phyloP scores from a whole-genome alignment of 2,797 vertebrate genomes.

The Artibeus jamaicensis region DNA sequence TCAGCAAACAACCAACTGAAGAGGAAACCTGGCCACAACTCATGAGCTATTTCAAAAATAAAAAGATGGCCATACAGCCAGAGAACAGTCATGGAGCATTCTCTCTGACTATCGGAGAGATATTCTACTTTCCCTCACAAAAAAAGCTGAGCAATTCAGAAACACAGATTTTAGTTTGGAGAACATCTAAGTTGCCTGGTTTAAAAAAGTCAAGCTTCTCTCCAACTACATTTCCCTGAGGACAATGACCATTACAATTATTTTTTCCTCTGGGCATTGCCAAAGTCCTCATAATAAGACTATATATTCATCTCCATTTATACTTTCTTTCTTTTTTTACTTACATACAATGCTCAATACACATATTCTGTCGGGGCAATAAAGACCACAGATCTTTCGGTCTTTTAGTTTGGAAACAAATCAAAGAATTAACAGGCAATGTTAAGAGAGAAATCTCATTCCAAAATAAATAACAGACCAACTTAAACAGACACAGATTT shows the following conservation, averaged over 20 bases:
- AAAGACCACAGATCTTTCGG: background rate
- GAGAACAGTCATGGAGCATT: background rate
- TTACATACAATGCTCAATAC: background rate
- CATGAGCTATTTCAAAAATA: background rate
- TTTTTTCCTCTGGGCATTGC: background rate
- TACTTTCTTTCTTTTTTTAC: background rate
- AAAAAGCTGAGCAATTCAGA: conserved; percentile 12
- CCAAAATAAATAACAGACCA: background rate
- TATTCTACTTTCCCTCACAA: background rate
- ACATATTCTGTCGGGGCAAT: background rate
- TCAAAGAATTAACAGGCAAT: conserved; percentile 31
- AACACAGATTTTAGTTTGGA: background rate
- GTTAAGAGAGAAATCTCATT: conserved; percentile 13
- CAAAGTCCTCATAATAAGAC: background rate
- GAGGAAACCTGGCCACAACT: background rate
- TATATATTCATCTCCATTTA: background rate
- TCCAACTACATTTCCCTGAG: conserved; percentile 1
- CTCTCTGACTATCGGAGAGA: background rate
- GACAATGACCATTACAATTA: background rate
- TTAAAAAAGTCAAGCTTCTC: background rate
- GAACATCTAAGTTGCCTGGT: background rate
- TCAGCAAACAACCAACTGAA: conserved; percentile 32
- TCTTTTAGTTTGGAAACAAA: conserved; percentile 57
- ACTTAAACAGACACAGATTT: conserved; percentile 8
- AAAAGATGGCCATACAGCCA: background rate